Evolutionary conservation across 2,113 vertebrate genomes (phyloP).

Genomic region (Emydocephalus ijimae): DNA sequence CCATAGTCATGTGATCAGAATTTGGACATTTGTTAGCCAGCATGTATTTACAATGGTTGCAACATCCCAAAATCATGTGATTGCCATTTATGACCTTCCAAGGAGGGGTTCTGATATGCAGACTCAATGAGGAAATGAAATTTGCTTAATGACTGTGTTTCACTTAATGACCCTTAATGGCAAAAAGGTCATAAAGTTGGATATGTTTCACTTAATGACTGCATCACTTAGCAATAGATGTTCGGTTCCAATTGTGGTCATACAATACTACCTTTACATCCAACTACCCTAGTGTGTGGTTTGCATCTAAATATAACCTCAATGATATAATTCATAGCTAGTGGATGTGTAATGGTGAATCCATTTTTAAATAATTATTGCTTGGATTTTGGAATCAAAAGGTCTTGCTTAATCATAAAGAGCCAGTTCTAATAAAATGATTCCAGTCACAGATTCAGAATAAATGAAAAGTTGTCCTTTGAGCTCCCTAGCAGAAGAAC

Average conservation of each 20-base stretch:
- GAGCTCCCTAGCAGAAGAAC: background rate
- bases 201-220: background rate
- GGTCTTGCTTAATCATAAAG: background rate
- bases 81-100: background rate
- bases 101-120: background rate
- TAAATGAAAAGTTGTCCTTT: background rate
- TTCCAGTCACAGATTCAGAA: background rate
- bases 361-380: background rate
- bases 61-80: background rate
- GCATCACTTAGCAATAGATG: background rate
- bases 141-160: background rate
- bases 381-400: constrained; percentile 12
- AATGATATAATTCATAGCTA: background rate
- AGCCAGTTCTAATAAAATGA: background rate
- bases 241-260: background rate
- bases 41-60: background rate
- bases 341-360: background rate
- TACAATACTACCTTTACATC: background rate
- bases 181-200: background rate
- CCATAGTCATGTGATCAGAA: background rate
- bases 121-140: background rate
- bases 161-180: background rate
- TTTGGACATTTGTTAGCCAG: background rate
- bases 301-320: background rate
- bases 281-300: background rate